Evolutionary conservation across 2,113 vertebrate species (phyloP).

Genomic region (Ellobius talpinus): DNA sequence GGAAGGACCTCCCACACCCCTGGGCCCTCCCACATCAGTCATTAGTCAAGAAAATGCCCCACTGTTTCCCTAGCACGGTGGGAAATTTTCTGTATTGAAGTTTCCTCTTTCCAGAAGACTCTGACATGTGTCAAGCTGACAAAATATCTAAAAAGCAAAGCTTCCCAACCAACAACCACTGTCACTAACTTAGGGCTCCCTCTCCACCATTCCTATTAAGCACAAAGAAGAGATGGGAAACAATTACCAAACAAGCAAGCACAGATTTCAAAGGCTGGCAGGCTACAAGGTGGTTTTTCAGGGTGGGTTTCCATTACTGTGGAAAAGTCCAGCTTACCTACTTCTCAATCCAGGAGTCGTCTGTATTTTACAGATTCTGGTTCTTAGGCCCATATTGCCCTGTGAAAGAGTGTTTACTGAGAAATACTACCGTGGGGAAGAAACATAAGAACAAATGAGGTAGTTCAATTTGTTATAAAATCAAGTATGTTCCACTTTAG

Average conservation of each 20-base stretch:
- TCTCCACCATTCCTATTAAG: not conserved
- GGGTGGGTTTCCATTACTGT: not conserved
- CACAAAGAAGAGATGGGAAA: not conserved
- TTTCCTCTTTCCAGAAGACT: not conserved
- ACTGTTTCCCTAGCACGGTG: not conserved
- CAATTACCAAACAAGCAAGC: not conserved
- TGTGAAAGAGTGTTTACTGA: not conserved
- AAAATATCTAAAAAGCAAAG: not conserved
- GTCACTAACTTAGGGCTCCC: constrained; percentile 51
- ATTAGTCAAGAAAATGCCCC: not conserved
- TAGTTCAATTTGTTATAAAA: not conserved
- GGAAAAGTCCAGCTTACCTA: not conserved
- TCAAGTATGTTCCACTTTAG: not conserved
- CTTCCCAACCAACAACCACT: rapidly evolving
- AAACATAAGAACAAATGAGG: not conserved
- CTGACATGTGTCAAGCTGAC: not conserved
- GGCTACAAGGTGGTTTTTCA: too few relatives aligned
- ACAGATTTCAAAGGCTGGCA: not conserved
- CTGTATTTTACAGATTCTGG: not conserved
- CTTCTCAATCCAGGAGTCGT: not conserved
- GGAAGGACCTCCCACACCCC: too few relatives aligned
- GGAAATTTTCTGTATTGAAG: not conserved
- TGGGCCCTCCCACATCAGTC: too few relatives aligned
- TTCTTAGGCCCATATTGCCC: not conserved
- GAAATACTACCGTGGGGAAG: not conserved